Percentiles rank a stretch among this genome's conserved stretches.
These are phyloP conservation scores for Ceratoteleas bidentatus DNA, from an alignment of 1,140 invertebrate species.

Conservation along the genomic window DNA sequence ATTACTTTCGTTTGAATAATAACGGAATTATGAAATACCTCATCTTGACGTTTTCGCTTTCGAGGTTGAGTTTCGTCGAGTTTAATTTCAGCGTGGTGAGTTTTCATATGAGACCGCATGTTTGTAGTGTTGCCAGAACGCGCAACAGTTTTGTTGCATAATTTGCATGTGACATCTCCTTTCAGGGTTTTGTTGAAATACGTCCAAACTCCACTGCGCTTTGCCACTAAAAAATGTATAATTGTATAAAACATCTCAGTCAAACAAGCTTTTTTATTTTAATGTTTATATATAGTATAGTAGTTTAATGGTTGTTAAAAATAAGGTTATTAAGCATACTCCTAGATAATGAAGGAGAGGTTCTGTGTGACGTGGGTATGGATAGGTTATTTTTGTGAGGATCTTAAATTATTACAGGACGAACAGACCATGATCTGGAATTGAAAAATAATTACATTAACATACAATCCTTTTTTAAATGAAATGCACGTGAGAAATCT, in stretches of 20 bases:
- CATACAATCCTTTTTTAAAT: no score
- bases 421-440: background rate
- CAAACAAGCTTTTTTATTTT: background rate
- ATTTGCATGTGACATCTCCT: background rate
- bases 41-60: background rate
- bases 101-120: background rate
- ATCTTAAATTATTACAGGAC: background rate
- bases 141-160: background rate
- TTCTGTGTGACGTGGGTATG: background rate
- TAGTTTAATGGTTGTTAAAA: background rate
- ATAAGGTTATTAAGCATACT: background rate
- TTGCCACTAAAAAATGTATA: conserved; percentile 4
- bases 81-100: background rate
- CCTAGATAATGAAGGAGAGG: background rate
- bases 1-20: background rate
- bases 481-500: no score
- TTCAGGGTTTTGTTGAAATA: background rate
- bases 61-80: background rate
- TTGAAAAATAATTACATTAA: background rate
- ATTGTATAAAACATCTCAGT: background rate
- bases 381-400: background rate
- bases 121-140: background rate
- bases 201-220: background rate
- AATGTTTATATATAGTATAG: background rate
- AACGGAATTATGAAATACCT: background rate